Evolutionary conservation across 1,140 invertebrate genomes (phyloP).

Genomic region (Tachypleus tridentatus): DNA sequence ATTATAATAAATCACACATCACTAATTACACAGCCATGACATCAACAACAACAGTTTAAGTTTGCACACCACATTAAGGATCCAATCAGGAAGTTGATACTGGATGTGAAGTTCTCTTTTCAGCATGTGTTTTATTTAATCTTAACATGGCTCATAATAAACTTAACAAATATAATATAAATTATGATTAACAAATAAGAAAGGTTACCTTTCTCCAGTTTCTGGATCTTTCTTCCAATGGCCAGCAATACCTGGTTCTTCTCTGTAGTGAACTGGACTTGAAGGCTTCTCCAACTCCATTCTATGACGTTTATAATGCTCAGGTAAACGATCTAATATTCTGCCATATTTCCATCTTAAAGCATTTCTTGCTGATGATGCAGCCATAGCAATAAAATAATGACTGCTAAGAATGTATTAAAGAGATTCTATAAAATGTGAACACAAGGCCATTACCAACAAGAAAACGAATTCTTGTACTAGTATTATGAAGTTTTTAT

Average conservation of each 20-base stretch:
- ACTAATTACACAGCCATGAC: too few relatives aligned
- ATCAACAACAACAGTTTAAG: conserved; percentile 2
- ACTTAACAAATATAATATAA: conserved; percentile 33
- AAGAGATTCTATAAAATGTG: too few relatives aligned
- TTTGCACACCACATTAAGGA: conserved; percentile 12
- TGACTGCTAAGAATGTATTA: too few relatives aligned
- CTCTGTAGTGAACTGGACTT: conserved; percentile 71
- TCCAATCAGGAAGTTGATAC: too few relatives aligned
- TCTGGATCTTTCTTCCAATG: conserved; percentile 56
- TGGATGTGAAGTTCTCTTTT: too few relatives aligned
- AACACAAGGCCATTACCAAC: too few relatives aligned
- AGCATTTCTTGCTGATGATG: too few relatives aligned
- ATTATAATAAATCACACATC: too few relatives aligned
- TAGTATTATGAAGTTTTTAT: too few relatives aligned
- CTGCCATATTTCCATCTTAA: too few relatives aligned
- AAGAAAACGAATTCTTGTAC: too few relatives aligned
- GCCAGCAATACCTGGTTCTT: conserved; percentile 43
- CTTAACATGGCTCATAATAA: background rate
- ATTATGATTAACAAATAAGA: conserved; percentile 20
- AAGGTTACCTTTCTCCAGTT: conserved; percentile 50
- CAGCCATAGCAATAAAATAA: too few relatives aligned
- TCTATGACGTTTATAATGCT: conserved; percentile 78
- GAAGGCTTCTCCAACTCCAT: conserved; percentile 59
- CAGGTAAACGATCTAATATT: conserved; percentile 43
- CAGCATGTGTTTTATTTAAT: conserved; percentile 8